A percentile compares a stretch with the other conserved stretches of the same genome.
These are phyloP conservation scores for Rotaria sp. DNA, from an alignment of 2,888 invertebrate species.

Conservation along the genomic window DNA sequence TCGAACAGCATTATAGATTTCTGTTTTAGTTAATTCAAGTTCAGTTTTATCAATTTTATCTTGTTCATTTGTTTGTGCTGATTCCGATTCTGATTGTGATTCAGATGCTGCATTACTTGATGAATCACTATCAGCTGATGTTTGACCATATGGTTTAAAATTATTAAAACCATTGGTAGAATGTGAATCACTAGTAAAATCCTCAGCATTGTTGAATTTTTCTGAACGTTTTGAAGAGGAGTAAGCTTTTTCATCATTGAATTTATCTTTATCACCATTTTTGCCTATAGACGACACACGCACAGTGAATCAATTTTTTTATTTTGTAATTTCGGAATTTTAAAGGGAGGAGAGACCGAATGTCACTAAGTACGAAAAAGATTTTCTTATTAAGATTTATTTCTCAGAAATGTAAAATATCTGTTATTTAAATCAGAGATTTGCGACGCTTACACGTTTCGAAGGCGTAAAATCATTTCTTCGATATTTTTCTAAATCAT, in stretches of 20 bases:
- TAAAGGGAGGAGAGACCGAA: not conserved
- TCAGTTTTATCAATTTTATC: conserved; percentile 28
- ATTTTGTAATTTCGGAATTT: not conserved
- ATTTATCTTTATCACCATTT: conserved; percentile 19
- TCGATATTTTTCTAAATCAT: no score
- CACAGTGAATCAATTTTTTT: not conserved
- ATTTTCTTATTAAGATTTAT: no score
- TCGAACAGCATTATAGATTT: conserved; percentile 34
- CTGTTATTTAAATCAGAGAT: no score
- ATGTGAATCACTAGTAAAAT: not conserved
- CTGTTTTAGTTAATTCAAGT: conserved; percentile 38
- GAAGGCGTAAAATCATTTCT: no score
- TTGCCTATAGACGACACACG: conserved; percentile 22
- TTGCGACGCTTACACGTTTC: no score
- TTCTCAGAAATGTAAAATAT: no score
- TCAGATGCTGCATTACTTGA: not conserved
- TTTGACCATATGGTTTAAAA: not conserved
- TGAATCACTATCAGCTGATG: conserved; percentile 11
- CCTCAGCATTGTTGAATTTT: not conserved
- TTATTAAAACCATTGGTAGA: not conserved
- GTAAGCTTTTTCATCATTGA: not conserved
- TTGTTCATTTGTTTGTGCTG: conserved; percentile 29
- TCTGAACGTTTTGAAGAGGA: not conserved
- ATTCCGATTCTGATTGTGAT: conserved; percentile 31
- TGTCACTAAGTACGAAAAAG: no score